Evolutionary conservation across 2,113 vertebrate genomes (phyloP), one percentile per base, ranked within the genome.

Genomic region (Phocoena phocoena): DNA sequence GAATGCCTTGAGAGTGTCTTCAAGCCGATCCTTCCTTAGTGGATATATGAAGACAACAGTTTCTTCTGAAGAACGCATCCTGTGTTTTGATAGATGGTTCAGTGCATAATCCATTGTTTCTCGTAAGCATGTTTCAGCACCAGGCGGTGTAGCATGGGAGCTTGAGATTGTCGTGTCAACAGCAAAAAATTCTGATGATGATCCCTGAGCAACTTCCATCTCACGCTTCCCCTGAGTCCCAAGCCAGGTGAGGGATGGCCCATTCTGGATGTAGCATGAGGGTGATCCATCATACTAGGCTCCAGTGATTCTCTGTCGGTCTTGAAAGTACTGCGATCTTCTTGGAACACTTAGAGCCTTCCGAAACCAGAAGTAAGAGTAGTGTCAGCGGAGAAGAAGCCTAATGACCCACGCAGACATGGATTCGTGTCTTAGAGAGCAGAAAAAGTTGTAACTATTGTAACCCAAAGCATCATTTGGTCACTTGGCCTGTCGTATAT

Each of bases 41-140:
- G 88, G 20, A 2, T 12, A 0, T 9, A 4, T 41, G 44, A 67
- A n/a, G 33, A 41, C 6, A 18, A 36, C 5, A 6, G 0, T 70
- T 20, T 53, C 62, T 68, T 36, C 79, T n/a, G 68, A 31, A 25
- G 73, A 31, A 2, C 0, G 0, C 9, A 1, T 26, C 88, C 12
- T 82, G 26, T 44, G 9, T 83, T 82, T 90, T 20, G 31, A 53
- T 62, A 14, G 11, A 53, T 23, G 55, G 71, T 18, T 41, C 36
- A 20, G n/a, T 15, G 8, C 23, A 2, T n/a, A 6, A 3, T n/a
- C 47, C 41, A 18, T n/a, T 2, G 8, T 89, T 58, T 76, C 28
- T 87, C 23, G 3, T 25, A 28, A 74, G 21, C 12, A 0, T 50
- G 41, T 88, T 80, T 84, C 5, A 13, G 71, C 65, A 18, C 55